These are phyloP conservation scores for Crepidodera aurea DNA, from an alignment of 2,888 invertebrate species.

Conservation along the genomic window DNA sequence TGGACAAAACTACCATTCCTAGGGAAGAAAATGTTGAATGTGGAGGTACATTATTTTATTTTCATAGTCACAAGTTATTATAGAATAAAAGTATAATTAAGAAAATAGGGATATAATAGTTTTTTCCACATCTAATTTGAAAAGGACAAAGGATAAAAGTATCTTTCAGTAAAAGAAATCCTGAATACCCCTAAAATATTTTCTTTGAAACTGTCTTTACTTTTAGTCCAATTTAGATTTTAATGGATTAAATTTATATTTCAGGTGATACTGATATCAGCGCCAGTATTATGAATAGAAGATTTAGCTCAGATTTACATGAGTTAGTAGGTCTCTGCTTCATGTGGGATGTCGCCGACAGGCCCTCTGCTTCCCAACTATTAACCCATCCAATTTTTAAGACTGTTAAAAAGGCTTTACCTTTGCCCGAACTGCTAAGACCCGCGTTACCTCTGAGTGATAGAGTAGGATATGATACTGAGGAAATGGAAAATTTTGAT, in stretches of 20 bases:
- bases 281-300: constrained; percentile 65
- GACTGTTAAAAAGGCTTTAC: constrained; percentile 67
- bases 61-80: no score
- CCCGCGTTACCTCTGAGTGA: constrained; percentile 74
- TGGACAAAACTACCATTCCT: constrained; percentile 78
- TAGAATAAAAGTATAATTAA: no score
- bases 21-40: constrained; percentile 58
- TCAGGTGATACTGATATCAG: constrained; percentile 53
- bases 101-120: no score
- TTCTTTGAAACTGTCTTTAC: no score
- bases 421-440: constrained; percentile 71
- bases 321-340: constrained; percentile 78
- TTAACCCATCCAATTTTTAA: constrained; percentile 80
- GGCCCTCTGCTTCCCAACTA: constrained; percentile 76
- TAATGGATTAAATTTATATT: no score
- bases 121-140: no score
- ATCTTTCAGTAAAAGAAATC: no score
- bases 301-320: constrained; percentile 80
- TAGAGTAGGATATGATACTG: constrained; percentile 64
- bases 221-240: no score
- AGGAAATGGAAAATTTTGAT: constrained; percentile 69
- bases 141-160: no score
- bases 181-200: no score
- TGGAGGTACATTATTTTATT: constrained; percentile 48
- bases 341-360: constrained; percentile 71